Percentiles rank a stretch among this genome's conserved stretches.
These are phyloP conservation scores for Eptesicus fuscus DNA, from an alignment of 2,113 vertebrate species.

Conservation along the genomic window DNA sequence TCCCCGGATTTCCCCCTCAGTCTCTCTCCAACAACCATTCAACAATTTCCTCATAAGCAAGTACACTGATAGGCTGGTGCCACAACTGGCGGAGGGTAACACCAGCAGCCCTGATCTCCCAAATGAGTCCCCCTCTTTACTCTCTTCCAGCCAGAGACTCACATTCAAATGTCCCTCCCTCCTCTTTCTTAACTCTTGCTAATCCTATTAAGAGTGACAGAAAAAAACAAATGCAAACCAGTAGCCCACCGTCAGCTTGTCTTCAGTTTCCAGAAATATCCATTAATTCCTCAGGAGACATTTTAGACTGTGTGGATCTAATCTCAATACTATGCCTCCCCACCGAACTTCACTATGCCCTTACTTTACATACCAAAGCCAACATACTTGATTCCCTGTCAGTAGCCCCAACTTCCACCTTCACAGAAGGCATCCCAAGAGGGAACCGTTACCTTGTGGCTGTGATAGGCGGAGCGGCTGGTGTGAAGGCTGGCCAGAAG, in stretches of 20 bases:
- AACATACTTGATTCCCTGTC: not conserved
- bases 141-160: not conserved
- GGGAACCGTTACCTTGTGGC: conserved; percentile 91
- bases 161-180: not conserved
- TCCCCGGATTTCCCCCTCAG: not conserved
- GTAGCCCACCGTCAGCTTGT: not conserved
- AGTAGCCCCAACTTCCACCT: not conserved
- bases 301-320: not conserved
- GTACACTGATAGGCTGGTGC: not conserved
- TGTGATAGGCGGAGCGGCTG: conserved; percentile 97
- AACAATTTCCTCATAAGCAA: not conserved
- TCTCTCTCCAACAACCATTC: not conserved
- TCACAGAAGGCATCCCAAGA: not conserved
- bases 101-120: not conserved
- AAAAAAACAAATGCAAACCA: not conserved
- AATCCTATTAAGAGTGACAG: not conserved
- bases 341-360: not conserved
- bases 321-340: not conserved
- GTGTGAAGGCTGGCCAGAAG: conserved; percentile 97
- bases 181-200: not conserved
- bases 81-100: too few species aligned
- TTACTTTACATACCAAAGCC: not conserved
- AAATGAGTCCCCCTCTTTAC: not conserved
- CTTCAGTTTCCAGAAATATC: not conserved
- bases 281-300: not conserved